Percentiles rank a stretch among this genome's conserved stretches.
Conservation (phyloP, 1,140 invertebrate species). For the Drosophila insularis region DNA sequence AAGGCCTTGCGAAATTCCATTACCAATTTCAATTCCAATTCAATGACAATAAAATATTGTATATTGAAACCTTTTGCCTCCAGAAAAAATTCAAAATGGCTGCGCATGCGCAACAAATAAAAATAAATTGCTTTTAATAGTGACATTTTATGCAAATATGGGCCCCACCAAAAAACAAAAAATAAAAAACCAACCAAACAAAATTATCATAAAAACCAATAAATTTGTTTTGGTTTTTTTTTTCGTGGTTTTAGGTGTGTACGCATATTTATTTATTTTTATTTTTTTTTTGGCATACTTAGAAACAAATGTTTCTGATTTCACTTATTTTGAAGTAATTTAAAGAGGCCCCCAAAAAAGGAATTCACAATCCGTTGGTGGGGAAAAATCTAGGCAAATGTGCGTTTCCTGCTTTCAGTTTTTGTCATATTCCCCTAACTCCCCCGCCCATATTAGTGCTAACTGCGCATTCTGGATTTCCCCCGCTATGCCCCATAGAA, state of each 20-base stretch:
- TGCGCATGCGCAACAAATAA: slow-evolving; percentile 74
- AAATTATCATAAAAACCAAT: slow-evolving; percentile 36
- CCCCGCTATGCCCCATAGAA: not conserved
- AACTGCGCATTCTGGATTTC: slow-evolving; percentile 27
- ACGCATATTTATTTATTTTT: slow-evolving; percentile 36
- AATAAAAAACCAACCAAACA: slow-evolving; percentile 20
- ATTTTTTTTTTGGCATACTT: slow-evolving; percentile 49
- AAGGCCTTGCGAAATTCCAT: slow-evolving; percentile 52
- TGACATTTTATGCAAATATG: slow-evolving; percentile 73
- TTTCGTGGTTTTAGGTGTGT: slow-evolving; percentile 53
- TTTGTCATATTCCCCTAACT: slow-evolving; percentile 13
- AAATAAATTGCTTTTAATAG: slow-evolving; percentile 74
- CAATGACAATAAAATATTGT: not conserved
- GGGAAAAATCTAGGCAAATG: slow-evolving; percentile 49
- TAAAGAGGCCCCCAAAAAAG: too few species aligned
- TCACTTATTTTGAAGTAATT: slow-evolving; percentile 39
- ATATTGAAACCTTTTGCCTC: slow-evolving; percentile 5
- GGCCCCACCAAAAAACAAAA: slow-evolving; percentile 30
- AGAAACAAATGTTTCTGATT: slow-evolving; percentile 59
- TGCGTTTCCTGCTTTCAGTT: slow-evolving; percentile 68
- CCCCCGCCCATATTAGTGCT: not conserved
- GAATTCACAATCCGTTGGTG: not conserved
- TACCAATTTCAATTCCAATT: slow-evolving; percentile 21
- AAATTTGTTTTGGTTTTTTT: slow-evolving; percentile 43
- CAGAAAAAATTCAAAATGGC: slow-evolving; percentile 54